Evolutionary conservation across 2,797 vertebrate genomes (phyloP), one percentile per base, ranked within the genome.

Genomic region (Vespertilio murinus): DNA sequence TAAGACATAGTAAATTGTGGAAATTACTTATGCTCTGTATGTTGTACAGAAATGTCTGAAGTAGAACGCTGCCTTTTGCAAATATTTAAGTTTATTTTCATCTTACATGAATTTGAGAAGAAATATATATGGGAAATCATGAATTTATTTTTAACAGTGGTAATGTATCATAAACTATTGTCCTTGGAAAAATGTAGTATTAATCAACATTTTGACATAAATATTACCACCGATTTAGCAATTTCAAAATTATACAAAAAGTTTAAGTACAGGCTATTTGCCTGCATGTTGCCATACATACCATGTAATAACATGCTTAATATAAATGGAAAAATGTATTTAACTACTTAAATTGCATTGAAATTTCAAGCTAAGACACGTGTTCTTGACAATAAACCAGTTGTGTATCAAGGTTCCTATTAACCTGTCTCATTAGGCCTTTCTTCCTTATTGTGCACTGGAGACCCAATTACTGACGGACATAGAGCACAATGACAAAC

Each of bases 221-320:
- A 69, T 79, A 85, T 33, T 91, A 87, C 22, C 71, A 86, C 33
- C 42, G 3, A 78, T 56, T 91, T 65, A 75, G 40, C 14, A 96
- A 77, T 74, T 96, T 85, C 88, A 73, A 92, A 97, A 52, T 40
- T 93, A n/a, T 56, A 94, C 91, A 96, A 94, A 77, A 97, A 78
- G 73, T 64, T 93, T 20, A 79, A 93, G 22, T 87, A 23, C n/a
- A 88, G 82, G 78, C 59, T 5, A 88, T 25, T 81, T 96, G 42
- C 8, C 56, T 83, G 16, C 1, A 30, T 54, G 56, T 9, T 82
- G 38, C 16, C 17, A 30, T 92, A 70, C 54, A 86, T 14, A 3
- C n/a, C 10, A 30, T 82, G 4, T 69, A 83, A 81, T 71, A 92
- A 85, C 33, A 47, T 75, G 92, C 65, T 86, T 95, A 88, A 87